Base-by-base conservation (phyloP, 2,797 vertebrate species). In the Gallinago stenura region DNA sequence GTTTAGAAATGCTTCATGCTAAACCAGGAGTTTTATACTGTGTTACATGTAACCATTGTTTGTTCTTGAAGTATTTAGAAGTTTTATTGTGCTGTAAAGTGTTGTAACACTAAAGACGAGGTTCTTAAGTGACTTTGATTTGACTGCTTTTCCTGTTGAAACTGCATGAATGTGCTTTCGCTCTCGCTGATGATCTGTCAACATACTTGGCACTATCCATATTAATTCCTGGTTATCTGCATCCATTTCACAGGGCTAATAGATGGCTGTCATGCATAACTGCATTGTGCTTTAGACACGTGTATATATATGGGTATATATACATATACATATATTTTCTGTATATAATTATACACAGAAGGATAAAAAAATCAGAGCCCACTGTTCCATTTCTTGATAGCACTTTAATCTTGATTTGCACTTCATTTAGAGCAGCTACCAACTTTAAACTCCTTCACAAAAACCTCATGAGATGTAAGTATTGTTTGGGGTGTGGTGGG, bases 61-160 rank as follows among this genome's bases (percentile, higher is more conserved):
- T 72, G 17, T 45, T 53, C 46, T 41, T 22, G 25, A 90, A 81
- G 62, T 64, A 48, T 72, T 87, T 71, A 68, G 57, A 64, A 64
- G 77, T 28, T 79, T 95, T 71, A 53, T 75, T 41, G 20, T 87
- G 22, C 2, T 5, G 33, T 75, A 3, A 30, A 71, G 41, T 61
- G 20, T 79, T 65, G 7, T 60, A 65, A 33, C 45, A 21, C 20
- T 72, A 50, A 83, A 33, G 33, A 30, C 4, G 9, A 78, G 3
- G 8, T 25, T 91, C 31, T 75, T 75, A 35, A 60, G 69, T 3
- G 24, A 72, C 19, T 82, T 93, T 24, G 19, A 58, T 66, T 75
- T 76, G n/a, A 17, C 62, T 90, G 13, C 31, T 92, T 89, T 95
- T 89, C 58, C 62, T 84, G n/a, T 33, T 80, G 79, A 76, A 69